Evolutionary conservation across 2,113 vertebrate species (phyloP), one percentile per base, ranked within the genome.

Genomic region (Laterallus jamaicensis): DNA sequence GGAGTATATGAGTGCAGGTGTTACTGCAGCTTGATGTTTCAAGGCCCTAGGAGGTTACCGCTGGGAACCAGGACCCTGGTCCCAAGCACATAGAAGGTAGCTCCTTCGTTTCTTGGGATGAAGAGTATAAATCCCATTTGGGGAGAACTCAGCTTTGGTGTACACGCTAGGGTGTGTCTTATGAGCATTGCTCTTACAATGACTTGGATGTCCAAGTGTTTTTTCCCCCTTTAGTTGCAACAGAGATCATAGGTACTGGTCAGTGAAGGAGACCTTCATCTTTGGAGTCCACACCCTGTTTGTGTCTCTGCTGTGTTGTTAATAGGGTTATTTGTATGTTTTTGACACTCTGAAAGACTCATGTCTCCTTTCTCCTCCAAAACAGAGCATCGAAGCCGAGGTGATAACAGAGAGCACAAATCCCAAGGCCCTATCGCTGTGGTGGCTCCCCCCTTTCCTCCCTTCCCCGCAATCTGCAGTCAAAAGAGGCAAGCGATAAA

Each of bases 401-500:
- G 97, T 5, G 98, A 98, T 93, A 98, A 98, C 93, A 97, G 98
- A 87, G 98, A 99, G 93, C 98, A 97, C 16, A 98, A 98, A 90
- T 97, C 98, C 10, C 98, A 98, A 89, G 98, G 97, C 71, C 97
- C 98, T 17, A 93, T 98, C 40, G 96, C 98, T 4, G 97, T 98
- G 49, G 97, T 98, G 77, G 98, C 97, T 84, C 99, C 99, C 16
- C 98, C 98, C 4, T 98, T 99, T 97, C 98, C 98, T 42, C 86
- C 98, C 82, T 98, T 98, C 85, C 98, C 98, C 40, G 97, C 98
- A 52, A 95, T 98, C 75, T 91, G 96, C 92, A 95, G 94, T 96
- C 98, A 99, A 94, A 98, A 98, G 92, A 98, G 98, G 80, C 98
- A 98, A 7, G 97, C 98, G 40, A 98, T 98, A 95, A 99, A 99